Conservation (phyloP, 2,113 vertebrate species). For the Bos taurus region DNA sequence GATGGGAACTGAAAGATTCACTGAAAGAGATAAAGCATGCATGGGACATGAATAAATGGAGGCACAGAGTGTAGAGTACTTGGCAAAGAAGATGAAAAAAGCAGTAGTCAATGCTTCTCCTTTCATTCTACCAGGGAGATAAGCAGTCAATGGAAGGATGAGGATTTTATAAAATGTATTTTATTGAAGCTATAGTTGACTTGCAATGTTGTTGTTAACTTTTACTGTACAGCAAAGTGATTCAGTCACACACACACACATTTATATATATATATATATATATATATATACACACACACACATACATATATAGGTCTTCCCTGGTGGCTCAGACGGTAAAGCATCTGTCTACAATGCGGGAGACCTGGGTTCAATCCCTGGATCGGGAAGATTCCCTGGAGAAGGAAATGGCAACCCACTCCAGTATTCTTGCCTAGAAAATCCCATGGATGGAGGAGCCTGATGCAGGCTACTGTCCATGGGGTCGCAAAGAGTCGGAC, state of each 20-base stretch:
- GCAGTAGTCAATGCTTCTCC: not conserved
- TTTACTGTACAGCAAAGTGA: not conserved
- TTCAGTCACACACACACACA: not conserved
- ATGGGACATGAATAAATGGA: not conserved
- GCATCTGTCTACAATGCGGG: too few relatives aligned
- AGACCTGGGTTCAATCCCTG: too few relatives aligned
- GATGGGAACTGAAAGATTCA: not conserved
- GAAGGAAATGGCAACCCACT: too few relatives aligned
- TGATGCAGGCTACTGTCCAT: too few relatives aligned
- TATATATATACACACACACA: too few relatives aligned
- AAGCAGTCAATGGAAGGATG: not conserved
- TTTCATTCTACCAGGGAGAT: not conserved
- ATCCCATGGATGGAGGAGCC: too few relatives aligned
- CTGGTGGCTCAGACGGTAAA: too few relatives aligned
- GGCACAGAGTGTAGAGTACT: fast-evolving
- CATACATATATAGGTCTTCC: too few relatives aligned
- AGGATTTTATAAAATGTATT: not conserved
- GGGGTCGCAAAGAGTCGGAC: too few relatives aligned
- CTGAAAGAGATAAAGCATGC: not conserved
- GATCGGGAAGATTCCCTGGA: too few relatives aligned
- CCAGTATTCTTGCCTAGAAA: too few relatives aligned
- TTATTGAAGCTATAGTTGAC: not conserved
- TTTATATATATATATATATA: too few relatives aligned
- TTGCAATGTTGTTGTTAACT: not conserved
- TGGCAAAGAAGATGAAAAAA: not conserved